These are phyloP conservation scores for Bradypodion pumilum DNA, from an alignment of 2,797 vertebrate species.

Conservation along the genomic window DNA sequence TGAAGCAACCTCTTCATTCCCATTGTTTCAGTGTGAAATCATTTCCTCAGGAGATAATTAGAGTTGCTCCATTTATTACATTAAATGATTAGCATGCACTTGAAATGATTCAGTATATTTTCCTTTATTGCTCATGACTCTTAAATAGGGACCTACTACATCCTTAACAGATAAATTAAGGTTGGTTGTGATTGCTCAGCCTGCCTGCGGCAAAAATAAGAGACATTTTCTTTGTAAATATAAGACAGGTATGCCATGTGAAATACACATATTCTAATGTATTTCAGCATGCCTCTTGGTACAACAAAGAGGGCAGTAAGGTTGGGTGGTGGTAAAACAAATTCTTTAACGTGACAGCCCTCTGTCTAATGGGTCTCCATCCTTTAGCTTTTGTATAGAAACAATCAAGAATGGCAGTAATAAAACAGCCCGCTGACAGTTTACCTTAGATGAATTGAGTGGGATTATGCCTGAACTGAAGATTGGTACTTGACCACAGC, in stretches of 20 bases:
- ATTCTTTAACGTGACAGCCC: conserved; percentile 51
- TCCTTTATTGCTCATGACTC: conserved; percentile 83
- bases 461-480: conserved; percentile 7
- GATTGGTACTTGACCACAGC: not conserved
- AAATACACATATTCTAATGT: conserved; percentile 60
- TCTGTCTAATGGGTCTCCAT: conserved; percentile 57
- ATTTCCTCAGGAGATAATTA: conserved; percentile 87
- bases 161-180: conserved; percentile 81
- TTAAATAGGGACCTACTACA: conserved; percentile 79
- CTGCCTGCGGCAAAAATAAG: conserved; percentile 73
- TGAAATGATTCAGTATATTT: conserved; percentile 84
- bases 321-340: conserved; percentile 52
- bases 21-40: conserved; percentile 87
- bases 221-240: conserved; percentile 77
- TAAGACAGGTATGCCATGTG: conserved; percentile 72
- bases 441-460: not conserved
- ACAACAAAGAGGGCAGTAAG: conserved; percentile 61
- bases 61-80: conserved; percentile 87
- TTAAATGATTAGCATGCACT: conserved; percentile 86
- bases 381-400: conserved; percentile 33
- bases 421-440: conserved; percentile 6
- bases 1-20: conserved; percentile 79
- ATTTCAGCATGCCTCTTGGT: conserved; percentile 55
- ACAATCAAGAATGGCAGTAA: conserved; percentile 20
- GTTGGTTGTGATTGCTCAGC: conserved; percentile 78